Evolutionary conservation across 2,797 vertebrate species (phyloP).

Genomic region (Parauchenoglanis ngamensis): DNA sequence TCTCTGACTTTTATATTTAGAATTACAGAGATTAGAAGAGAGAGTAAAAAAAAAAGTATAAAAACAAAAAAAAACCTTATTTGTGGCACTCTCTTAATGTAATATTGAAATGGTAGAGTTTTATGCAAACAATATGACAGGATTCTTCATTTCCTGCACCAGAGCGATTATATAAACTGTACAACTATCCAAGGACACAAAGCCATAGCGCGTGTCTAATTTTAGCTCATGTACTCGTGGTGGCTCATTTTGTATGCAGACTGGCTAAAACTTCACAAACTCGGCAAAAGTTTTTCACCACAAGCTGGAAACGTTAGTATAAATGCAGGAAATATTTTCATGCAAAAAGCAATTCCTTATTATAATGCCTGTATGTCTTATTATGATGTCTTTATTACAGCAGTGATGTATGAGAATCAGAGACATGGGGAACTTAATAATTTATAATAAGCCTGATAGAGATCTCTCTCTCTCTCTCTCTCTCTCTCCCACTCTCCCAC

Average conservation of each 20-base stretch:
- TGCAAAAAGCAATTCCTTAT: conserved; percentile 24
- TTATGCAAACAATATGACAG: neutral
- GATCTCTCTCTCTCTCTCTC: neutral
- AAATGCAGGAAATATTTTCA: neutral
- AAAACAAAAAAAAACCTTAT: neutral
- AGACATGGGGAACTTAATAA: neutral
- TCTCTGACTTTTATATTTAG: neutral
- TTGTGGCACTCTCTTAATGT: neutral
- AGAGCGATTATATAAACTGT: conserved; percentile 25
- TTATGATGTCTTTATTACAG: conserved; percentile 26
- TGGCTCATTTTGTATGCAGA: conserved; percentile 23
- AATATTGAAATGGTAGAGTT: neutral
- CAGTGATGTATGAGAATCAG: conserved; percentile 22
- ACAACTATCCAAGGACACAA: conserved; percentile 13
- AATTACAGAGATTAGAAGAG: neutral
- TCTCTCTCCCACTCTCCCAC: neutral
- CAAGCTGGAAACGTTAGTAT: conserved; percentile 7
- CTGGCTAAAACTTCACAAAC: conserved; percentile 26
- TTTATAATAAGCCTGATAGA: neutral
- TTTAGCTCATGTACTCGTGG: conserved; percentile 9
- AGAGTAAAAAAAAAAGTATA: neutral
- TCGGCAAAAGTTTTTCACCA: neutral
- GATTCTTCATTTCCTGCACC: conserved; percentile 17
- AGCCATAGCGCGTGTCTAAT: conserved; percentile 9
- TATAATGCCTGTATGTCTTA: conserved; percentile 33